Conservation (phyloP, 2,113 vertebrate genomes). For the Synchiropus splendidus region DNA sequence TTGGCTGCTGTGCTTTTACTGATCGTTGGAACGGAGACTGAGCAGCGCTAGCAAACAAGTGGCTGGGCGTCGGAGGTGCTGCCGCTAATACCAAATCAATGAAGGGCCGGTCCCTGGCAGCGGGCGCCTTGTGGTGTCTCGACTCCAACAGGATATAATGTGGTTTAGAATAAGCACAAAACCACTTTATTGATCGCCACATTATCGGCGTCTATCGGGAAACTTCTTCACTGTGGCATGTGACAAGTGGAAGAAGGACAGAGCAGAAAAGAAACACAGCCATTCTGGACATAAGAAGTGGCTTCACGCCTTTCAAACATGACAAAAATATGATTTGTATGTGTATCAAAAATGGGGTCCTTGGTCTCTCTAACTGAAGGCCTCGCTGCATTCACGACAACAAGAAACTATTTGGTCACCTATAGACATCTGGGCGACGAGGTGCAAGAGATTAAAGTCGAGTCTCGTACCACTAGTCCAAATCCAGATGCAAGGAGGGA, state of each 20-base stretch:
- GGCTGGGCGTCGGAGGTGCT: conserved; percentile 33
- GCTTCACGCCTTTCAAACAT: too few species aligned
- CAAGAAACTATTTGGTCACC: too few species aligned
- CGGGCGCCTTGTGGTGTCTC: conserved; percentile 16
- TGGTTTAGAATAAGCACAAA: conserved; percentile 39
- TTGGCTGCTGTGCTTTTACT: conserved; percentile 39
- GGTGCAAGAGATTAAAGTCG: too few species aligned
- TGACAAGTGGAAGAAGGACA: conserved; percentile 13
- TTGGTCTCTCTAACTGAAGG: too few species aligned
- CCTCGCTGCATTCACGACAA: too few species aligned
- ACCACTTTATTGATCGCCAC: conserved; percentile 37
- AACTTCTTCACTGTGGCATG: conserved; percentile 21
- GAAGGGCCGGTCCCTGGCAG: conserved; percentile 34
- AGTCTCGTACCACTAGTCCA: too few species aligned
- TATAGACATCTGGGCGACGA: too few species aligned
- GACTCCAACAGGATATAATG: conserved; percentile 38
- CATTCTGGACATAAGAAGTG: too few species aligned
- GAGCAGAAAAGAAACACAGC: conserved; percentile 14
- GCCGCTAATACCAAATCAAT: conserved; percentile 59
- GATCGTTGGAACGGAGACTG: conserved; percentile 48
- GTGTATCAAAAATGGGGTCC: too few species aligned
- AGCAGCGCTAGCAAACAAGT: conserved; percentile 50
- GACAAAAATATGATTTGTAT: too few species aligned
- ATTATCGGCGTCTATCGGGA: conserved; percentile 34
- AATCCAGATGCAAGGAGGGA: too few species aligned